phyloP scores from a whole-genome alignment of 2,888 invertebrate genomes.

The Spodoptera exigua region DNA sequence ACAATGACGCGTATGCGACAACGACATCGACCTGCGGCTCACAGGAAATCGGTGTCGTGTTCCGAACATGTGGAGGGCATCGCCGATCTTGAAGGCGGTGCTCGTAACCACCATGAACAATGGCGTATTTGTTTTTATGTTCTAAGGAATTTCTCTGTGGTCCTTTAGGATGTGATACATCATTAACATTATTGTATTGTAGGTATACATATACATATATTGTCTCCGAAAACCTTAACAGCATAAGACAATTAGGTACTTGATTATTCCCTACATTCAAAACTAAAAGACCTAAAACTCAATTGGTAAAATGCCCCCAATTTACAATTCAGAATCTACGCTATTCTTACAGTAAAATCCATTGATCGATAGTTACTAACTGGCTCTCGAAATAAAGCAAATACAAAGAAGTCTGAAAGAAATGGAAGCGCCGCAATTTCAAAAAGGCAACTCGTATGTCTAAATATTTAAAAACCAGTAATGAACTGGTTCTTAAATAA shows the following conservation, averaged over 20 bases:
- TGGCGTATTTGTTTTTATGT: conserved; percentile 53
- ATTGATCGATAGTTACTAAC: conserved; percentile 10
- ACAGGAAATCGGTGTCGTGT: conserved; percentile 83
- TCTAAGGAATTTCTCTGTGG: conserved; percentile 45
- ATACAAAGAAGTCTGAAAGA: neutral
- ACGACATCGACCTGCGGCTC: conserved; percentile 75
- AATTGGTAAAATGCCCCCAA: too few species aligned
- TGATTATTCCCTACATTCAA: too few species aligned
- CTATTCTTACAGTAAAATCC: too few species aligned
- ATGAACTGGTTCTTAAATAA: too few species aligned
- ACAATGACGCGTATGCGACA: conserved; percentile 75
- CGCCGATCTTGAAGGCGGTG: conserved; percentile 63
- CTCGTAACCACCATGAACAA: conserved; percentile 47
- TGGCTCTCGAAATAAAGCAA: conserved; percentile 4
- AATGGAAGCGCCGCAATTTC: neutral
- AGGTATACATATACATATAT: conserved; percentile 14
- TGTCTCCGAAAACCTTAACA: conserved; percentile 6
- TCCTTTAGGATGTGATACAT: conserved; percentile 34
- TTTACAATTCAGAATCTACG: too few species aligned
- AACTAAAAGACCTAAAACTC: too few species aligned
- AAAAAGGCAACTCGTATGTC: too few species aligned
- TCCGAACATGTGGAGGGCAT: conserved; percentile 68
- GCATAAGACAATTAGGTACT: conserved; percentile 1
- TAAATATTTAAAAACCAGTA: too few species aligned
- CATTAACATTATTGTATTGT: conserved; percentile 39